Base-by-base conservation (phyloP, 1,140 invertebrate species). In the Lethrus apterus region DNA sequence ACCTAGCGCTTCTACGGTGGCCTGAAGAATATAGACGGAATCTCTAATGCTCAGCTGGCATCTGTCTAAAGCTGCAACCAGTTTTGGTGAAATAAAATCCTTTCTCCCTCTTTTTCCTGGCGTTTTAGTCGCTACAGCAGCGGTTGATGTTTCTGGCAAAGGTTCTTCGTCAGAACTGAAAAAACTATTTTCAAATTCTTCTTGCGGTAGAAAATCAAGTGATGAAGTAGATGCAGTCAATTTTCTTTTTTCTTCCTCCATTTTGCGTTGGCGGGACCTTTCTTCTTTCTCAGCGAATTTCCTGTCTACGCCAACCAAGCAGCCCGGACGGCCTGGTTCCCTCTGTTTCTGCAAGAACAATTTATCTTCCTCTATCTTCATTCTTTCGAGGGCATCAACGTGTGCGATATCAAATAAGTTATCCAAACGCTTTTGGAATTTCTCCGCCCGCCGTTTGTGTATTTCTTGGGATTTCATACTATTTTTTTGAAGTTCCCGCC, bases 401-500 rank as follows among this genome's bases (percentile, higher is more conserved):
- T 56, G 51, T 42, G 56, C 54, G 1, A 57, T 59, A 48, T 57
- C 50, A 46, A 57, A 59, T 11, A 57, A 44, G 41, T 54, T 44
- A 48, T 57, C 46, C 9, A 59, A 46, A 11, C 53, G 43, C 9
- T 20, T n/a, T 44, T 45, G 24, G 50, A 52, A 55, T 7, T 48
- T 33, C n/a, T 54, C 20, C 13, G 38, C 53, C 44, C 50, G 54
- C 35, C 38, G 31, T 29, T 53, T 51, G 24, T 46, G 51, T 17
- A 53, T 31, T 11, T 46, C 29, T 44, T 51, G 53, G 29, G 34
- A 56, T 54, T 56, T 57, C 4, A 54, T 50, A 13, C 46, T 24
- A 42, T 55, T 52, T 57, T 59, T 55, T 59, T 60, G 50, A 21
- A 60, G 48, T n/a, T 54, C 43, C 42, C 52, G 38, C 48, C 58